Conservation (phyloP, 2,888 invertebrate genomes). For the Lasioglossum vierecki region DNA sequence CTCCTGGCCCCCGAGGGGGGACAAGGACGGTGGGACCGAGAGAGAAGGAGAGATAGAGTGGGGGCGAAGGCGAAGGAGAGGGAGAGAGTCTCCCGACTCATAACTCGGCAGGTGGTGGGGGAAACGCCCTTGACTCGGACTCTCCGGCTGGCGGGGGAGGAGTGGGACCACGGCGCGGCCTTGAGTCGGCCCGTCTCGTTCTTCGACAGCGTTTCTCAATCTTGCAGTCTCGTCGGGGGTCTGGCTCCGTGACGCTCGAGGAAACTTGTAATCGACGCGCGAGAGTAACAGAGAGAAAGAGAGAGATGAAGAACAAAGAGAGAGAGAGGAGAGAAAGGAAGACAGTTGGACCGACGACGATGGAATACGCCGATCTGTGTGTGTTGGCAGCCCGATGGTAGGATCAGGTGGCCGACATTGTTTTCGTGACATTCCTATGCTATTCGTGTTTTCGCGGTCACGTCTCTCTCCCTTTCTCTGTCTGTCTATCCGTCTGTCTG, state of each 20-base stretch:
- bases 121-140: constrained; percentile 82
- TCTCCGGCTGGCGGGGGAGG: constrained; percentile 80
- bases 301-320: constrained; percentile 17
- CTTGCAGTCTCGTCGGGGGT: constrained; percentile 68
- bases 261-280: constrained; percentile 53
- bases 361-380: background rate
- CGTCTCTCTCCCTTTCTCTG: constrained; percentile 32
- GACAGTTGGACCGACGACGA: constrained; percentile 23
- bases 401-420: constrained; percentile 70
- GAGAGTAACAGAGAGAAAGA: constrained; percentile 21
- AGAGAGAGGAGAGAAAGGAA: background rate
- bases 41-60: background rate
- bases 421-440: constrained; percentile 67
- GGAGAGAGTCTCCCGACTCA: constrained; percentile 61
- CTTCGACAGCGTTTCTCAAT: constrained; percentile 82
- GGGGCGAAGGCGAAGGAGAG: no score
- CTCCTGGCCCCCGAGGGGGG: background rate
- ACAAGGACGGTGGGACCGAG: constrained; percentile 20
- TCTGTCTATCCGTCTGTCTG: constrained; percentile 6
- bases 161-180: constrained; percentile 81
- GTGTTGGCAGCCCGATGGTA: constrained; percentile 28
- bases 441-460: constrained; percentile 63
- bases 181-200: constrained; percentile 81
- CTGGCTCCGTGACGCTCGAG: constrained; percentile 51
- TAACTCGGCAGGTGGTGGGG: constrained; percentile 65